phyloP scores from a whole-genome alignment of 2,113 vertebrate genomes.

The Pao palembangensis region DNA sequence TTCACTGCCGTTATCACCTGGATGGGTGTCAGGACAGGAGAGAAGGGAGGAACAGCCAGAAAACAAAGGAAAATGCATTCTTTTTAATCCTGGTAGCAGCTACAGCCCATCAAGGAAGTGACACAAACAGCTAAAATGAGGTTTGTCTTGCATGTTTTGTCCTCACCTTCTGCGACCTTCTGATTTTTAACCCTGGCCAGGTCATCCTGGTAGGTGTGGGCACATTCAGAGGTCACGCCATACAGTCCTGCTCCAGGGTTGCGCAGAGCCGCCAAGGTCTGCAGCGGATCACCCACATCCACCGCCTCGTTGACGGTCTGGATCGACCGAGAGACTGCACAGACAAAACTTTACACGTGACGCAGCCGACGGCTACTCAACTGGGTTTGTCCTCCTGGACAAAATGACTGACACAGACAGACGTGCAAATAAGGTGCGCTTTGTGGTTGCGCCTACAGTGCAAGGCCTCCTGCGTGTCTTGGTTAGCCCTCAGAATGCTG shows the following conservation, averaged over 20 bases:
- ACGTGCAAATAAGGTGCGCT: background rate
- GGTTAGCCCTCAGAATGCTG: slow-evolving; percentile 85
- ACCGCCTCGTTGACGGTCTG: slow-evolving; percentile 89
- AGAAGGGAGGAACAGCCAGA: background rate
- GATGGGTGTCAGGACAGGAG: background rate
- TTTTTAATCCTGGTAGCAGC: too few species aligned
- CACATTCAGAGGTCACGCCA: slow-evolving; percentile 90
- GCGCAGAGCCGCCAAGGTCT: slow-evolving; percentile 82
- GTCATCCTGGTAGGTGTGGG: slow-evolving; percentile 83
- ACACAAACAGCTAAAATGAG: background rate
- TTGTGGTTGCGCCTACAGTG: slow-evolving; percentile 77
- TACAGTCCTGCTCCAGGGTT: slow-evolving; percentile 85
- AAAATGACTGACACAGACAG: too few species aligned
- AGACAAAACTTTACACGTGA: background rate
- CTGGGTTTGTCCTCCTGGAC: too few species aligned
- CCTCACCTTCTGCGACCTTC: slow-evolving; percentile 81
- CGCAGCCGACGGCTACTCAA: too few species aligned
- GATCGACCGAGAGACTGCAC: slow-evolving; percentile 87
- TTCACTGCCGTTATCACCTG: slow-evolving; percentile 83
- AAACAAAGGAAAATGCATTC: background rate
- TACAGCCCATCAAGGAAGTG: too few species aligned
- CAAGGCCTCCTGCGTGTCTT: slow-evolving; percentile 86
- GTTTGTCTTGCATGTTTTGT: background rate
- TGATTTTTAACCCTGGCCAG: slow-evolving; percentile 77
- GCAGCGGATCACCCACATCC: slow-evolving; percentile 75